Evolutionary conservation across 1,140 invertebrate genomes (phyloP).

Genomic region (Archivesica marissinica): DNA sequence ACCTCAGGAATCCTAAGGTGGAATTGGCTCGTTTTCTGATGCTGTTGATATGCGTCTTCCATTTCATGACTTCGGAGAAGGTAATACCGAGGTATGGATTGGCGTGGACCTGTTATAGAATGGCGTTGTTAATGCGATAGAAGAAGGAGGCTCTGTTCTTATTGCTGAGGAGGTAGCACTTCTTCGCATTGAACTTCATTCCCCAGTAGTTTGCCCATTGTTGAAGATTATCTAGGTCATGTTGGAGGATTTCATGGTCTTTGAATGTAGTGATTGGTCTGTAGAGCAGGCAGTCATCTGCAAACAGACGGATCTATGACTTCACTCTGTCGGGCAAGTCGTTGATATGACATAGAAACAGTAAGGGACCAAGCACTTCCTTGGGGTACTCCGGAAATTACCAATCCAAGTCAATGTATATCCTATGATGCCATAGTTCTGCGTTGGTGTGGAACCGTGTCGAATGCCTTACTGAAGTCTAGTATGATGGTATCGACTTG

Average conservation of each 20-base stretch:
- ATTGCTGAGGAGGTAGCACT: slow-evolving; percentile 48
- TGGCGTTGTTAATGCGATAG: slow-evolving; percentile 24
- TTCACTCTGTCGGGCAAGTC: slow-evolving; percentile 53
- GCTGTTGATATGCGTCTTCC: slow-evolving; percentile 33
- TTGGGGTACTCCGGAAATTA: not conserved
- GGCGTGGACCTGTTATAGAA: slow-evolving; percentile 47
- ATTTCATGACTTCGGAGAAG: slow-evolving; percentile 38
- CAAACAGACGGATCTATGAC: slow-evolving; percentile 58
- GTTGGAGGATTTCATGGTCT: slow-evolving; percentile 1
- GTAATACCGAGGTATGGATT: slow-evolving; percentile 57
- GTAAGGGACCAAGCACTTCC: slow-evolving; percentile 12
- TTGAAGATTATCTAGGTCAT: slow-evolving; percentile 56
- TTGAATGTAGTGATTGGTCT: not conserved
- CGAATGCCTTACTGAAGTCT: slow-evolving; percentile 60
- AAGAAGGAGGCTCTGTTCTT: not conserved
- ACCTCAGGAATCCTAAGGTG: slow-evolving; percentile 52
- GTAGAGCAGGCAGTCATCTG: slow-evolving; percentile 56
- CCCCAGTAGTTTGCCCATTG: slow-evolving; percentile 44
- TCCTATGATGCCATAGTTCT: slow-evolving; percentile 13
- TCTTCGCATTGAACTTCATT: slow-evolving; percentile 58
- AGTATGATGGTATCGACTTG: slow-evolving; percentile 55
- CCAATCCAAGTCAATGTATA: slow-evolving; percentile 35
- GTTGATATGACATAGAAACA: slow-evolving; percentile 58
- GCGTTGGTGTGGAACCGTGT: slow-evolving; percentile 54
- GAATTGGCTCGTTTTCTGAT: slow-evolving; percentile 56